A percentile compares a stretch with the other conserved stretches of the same genome.
These are phyloP conservation scores for Sceliomorpha sp. DNA, from an alignment of 2,888 invertebrate genomes.

Conservation along the genomic window DNA sequence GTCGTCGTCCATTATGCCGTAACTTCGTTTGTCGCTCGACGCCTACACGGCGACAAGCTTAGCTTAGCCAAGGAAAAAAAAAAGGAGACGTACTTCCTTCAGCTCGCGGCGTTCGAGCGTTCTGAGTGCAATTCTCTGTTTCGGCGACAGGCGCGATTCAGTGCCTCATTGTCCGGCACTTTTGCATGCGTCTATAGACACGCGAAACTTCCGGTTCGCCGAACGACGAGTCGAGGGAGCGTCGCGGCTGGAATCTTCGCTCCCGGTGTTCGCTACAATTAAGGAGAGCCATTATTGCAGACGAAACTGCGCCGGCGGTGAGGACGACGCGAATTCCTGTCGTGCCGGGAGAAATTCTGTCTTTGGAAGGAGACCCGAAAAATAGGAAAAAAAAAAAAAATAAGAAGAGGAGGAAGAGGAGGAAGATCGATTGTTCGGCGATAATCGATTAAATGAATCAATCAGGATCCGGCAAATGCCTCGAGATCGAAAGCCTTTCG, in stretches of 20 bases:
- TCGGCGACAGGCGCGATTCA: slow-evolving; percentile 63
- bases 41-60: neutral
- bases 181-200: slow-evolving; percentile 29
- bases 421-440: slow-evolving; percentile 21
- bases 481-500: no score
- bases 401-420: no score
- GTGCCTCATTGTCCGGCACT: slow-evolving; percentile 53
- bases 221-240: slow-evolving; percentile 36
- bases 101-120: slow-evolving; percentile 22
- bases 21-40: slow-evolving; percentile 5
- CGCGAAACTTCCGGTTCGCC: slow-evolving; percentile 55
- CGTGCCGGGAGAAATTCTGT: slow-evolving; percentile 36
- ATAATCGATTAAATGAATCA: slow-evolving; percentile 40
- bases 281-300: slow-evolving; percentile 61
- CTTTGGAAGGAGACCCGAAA: slow-evolving; percentile 8
- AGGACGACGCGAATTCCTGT: slow-evolving; percentile 35
- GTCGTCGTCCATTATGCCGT: slow-evolving; percentile 6
- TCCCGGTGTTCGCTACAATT: slow-evolving; percentile 57
- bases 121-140: slow-evolving; percentile 71
- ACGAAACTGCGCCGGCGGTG: slow-evolving; percentile 52
- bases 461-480: no score
- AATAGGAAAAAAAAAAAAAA: no score
- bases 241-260: slow-evolving; percentile 54
- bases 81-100: slow-evolving; percentile 7
- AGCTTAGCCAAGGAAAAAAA: neutral